Conservation (phyloP, 2,113 vertebrate genomes). For the Laticauda colubrina region DNA sequence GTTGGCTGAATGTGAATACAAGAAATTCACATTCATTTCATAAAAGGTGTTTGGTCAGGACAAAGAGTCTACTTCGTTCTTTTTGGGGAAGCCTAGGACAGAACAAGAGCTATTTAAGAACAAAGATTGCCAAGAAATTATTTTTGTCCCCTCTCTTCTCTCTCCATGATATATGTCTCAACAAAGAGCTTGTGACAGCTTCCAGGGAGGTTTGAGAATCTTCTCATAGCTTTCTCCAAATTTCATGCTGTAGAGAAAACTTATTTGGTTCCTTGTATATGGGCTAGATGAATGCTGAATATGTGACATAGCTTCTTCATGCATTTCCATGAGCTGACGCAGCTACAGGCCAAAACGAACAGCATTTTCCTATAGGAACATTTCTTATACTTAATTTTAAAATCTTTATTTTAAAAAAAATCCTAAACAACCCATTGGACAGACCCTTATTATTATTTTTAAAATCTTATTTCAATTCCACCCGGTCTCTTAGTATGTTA, state of each 20-base stretch:
- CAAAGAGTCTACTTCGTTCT: too few relatives aligned
- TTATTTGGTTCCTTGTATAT: not conserved
- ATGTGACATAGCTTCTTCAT: not conserved
- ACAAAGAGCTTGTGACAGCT: not conserved
- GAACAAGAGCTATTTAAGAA: not conserved
- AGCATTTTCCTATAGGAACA: too few relatives aligned
- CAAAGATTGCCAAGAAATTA: not conserved
- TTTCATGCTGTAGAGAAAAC: not conserved
- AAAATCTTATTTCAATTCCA: too few relatives aligned
- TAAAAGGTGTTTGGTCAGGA: too few relatives aligned
- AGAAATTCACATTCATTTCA: too few relatives aligned
- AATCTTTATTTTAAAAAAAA: too few relatives aligned
- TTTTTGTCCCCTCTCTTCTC: not conserved
- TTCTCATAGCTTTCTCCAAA: not conserved
- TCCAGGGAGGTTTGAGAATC: not conserved
- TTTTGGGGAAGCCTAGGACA: too few relatives aligned
- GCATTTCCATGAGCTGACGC: not conserved
- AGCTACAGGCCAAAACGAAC: not conserved
- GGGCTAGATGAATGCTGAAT: not conserved
- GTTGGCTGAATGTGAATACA: too few relatives aligned
- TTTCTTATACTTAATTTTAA: too few relatives aligned
- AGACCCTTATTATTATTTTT: too few relatives aligned
- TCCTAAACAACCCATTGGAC: too few relatives aligned
- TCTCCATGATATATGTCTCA: conserved; percentile 12
- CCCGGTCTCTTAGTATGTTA: too few relatives aligned